These are phyloP conservation scores for Sycophila texana DNA, from an alignment of 2,888 invertebrate species.

Conservation along the genomic window DNA sequence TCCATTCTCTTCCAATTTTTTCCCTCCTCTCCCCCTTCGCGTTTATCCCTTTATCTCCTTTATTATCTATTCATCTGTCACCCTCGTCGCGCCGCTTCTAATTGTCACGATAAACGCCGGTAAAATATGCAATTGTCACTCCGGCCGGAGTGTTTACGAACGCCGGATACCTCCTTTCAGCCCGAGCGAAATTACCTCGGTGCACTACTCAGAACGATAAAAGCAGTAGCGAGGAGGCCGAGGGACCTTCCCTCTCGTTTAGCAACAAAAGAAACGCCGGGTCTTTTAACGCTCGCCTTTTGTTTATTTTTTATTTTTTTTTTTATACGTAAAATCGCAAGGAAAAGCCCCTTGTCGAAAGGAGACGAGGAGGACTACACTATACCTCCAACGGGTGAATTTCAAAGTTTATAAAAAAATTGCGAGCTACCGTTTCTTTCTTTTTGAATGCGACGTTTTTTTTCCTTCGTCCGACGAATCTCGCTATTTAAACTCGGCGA, in stretches of 20 bases:
- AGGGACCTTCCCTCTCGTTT: not conserved
- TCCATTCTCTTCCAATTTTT: constrained; percentile 15
- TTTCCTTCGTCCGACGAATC: not conserved
- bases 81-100: not conserved
- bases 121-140: not conserved
- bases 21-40: not conserved
- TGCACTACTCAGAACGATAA: too few relatives aligned
- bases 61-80: constrained; percentile 11
- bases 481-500: constrained; percentile 2
- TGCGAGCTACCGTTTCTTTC: not conserved
- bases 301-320: too few relatives aligned
- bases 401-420: not conserved
- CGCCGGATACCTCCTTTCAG: too few relatives aligned
- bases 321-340: too few relatives aligned
- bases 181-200: too few relatives aligned
- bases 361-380: too few relatives aligned
- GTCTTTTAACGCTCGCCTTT: too few relatives aligned
- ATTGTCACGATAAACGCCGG: not conserved
- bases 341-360: too few relatives aligned
- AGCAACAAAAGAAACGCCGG: not conserved
- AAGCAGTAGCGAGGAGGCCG: too few relatives aligned
- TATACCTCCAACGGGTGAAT: too few relatives aligned
- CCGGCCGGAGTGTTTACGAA: too few relatives aligned
- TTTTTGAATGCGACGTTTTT: not conserved
- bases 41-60: not conserved